These are phyloP conservation scores for Lathronympha strigana DNA, from an alignment of 2,888 invertebrate genomes.

Conservation along the genomic window DNA sequence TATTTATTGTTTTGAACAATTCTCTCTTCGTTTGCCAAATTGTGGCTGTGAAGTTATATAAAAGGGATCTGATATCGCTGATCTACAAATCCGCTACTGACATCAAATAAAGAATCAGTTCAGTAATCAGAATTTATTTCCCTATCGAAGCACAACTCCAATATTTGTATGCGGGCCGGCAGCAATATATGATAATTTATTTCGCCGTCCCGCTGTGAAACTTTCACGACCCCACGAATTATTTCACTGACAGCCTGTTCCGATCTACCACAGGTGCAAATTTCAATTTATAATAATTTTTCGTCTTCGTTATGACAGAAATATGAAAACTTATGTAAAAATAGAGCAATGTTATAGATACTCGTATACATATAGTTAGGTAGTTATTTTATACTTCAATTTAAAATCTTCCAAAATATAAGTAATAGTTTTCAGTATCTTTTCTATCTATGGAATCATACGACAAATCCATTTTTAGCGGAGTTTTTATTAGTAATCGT, in stretches of 20 bases:
- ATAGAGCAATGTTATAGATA: too few species aligned
- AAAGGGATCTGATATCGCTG: background rate
- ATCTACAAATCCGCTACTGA: conserved; percentile 4
- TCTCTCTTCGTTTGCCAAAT: too few species aligned
- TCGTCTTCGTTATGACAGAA: background rate
- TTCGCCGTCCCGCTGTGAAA: conserved; percentile 63
- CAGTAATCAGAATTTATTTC: conserved; percentile 49
- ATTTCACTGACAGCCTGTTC: conserved; percentile 56
- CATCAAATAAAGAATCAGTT: conserved; percentile 46
- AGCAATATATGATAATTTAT: conserved; percentile 70
- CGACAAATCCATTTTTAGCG: too few species aligned
- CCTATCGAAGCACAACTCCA: conserved; percentile 51
- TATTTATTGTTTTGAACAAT: too few species aligned
- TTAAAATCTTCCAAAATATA: too few species aligned
- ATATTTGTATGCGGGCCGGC: conserved; percentile 59
- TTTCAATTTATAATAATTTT: background rate
- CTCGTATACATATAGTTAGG: too few species aligned
- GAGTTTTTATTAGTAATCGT: too few species aligned
- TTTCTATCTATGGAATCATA: too few species aligned
- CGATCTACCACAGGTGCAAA: conserved; percentile 38
- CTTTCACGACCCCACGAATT: conserved; percentile 60
- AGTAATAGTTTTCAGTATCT: too few species aligned
- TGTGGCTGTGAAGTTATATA: too few species aligned
- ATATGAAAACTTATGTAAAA: too few species aligned
- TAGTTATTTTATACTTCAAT: too few species aligned